Evolutionary conservation across 1,140 invertebrate genomes (phyloP).

Genomic region (Nymphalis io): DNA sequence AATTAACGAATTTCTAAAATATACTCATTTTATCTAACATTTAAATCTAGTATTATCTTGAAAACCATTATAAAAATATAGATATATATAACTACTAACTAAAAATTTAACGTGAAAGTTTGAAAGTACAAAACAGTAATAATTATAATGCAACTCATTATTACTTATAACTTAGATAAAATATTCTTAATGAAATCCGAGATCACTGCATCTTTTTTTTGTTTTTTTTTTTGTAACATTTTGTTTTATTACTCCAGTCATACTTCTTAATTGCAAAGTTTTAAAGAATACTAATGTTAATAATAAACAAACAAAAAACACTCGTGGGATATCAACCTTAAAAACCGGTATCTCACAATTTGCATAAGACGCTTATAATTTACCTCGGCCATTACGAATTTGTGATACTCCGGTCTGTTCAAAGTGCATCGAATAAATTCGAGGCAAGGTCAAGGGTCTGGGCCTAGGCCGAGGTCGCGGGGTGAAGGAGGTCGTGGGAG

Average conservation of each 20-base stretch:
- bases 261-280: slow-evolving; percentile 4
- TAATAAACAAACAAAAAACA: slow-evolving; percentile 10
- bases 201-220: background rate
- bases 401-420: slow-evolving; percentile 45
- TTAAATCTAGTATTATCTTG: too few species aligned
- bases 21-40: too few species aligned
- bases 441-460: slow-evolving; percentile 43
- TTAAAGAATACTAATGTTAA: background rate
- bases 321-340: slow-evolving; percentile 5
- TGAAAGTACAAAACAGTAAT: too few species aligned
- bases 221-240: background rate
- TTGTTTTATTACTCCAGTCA: background rate
- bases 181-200: too few species aligned
- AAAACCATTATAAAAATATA: too few species aligned
- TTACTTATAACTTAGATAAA: too few species aligned
- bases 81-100: too few species aligned
- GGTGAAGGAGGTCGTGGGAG: slow-evolving; percentile 66
- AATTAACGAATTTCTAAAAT: too few species aligned
- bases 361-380: slow-evolving; percentile 26
- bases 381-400: slow-evolving; percentile 31
- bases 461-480: slow-evolving; percentile 59
- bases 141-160: too few species aligned
- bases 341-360: slow-evolving; percentile 25
- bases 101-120: too few species aligned
- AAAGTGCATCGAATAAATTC: slow-evolving; percentile 44